Evolutionary conservation across 2,113 vertebrate genomes (phyloP), one percentile per base, ranked within the genome.

Genomic region (Albula goreensis): DNA sequence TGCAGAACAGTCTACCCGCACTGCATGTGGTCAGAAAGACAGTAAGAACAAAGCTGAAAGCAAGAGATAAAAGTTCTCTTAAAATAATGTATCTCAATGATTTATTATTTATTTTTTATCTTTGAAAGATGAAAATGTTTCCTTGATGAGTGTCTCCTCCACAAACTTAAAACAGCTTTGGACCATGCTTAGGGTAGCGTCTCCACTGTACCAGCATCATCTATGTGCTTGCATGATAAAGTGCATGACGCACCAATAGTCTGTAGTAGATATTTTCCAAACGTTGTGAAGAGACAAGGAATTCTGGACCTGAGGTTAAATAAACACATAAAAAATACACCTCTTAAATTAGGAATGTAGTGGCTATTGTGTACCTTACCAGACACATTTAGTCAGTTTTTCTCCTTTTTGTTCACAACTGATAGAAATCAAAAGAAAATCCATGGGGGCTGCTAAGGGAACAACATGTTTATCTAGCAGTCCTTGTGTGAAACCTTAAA

Each of bases 381-480:
- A 74, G 70, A 74, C 70, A 74, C 80, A 83, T n/a, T 83, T 50
- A 85, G 87, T 74, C 60, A 81, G 78, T 13, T 50, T 48, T 49
- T 3, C 50, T 81, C 83, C 81, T 70, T 86, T 66, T 83, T 88
- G 81, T 86, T 87, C 86, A 87, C 81, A 79, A 17, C 81, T 86
- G 87, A 89, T 88, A 91, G 66, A 82, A 80, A 89, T 90, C 86
- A 89, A 78, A 84, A 50, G 51, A 50, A 83, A 82, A 86, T 78
- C 66, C 86, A 78, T 79, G 79, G 57, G 86, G 80, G 78, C 80
- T 66, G 80, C 63, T 66, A 83, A 60, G 85, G 79, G 83, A 86
- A 83, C 86, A 81, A 85, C 84, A 84, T 91, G 86, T 90, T 90
- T 92, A 90, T 83, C 85, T 83, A 90, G 85, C 25, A 83, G 88